These are phyloP conservation scores for Lophius americanus DNA, from an alignment of 2,797 vertebrate species.

Conservation along the genomic window DNA sequence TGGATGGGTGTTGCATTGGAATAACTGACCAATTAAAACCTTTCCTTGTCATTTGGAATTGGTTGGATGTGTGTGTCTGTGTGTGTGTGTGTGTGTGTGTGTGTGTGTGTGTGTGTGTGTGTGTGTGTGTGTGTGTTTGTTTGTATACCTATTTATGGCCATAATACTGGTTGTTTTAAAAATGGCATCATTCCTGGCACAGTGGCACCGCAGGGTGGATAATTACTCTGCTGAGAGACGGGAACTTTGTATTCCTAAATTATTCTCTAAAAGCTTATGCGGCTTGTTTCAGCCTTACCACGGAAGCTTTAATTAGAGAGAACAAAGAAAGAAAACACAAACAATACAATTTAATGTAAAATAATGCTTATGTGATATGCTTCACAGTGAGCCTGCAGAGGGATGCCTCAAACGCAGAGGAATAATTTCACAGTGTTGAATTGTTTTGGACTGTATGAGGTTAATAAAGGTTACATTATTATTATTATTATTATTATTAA, in stretches of 20 bases:
- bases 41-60: too few species aligned
- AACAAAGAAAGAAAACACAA: not conserved
- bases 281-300: not conserved
- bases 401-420: too few species aligned
- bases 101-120: not conserved
- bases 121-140: conserved; percentile 5
- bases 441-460: too few species aligned
- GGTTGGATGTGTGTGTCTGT: not conserved
- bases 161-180: conserved; percentile 29
- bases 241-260: conserved; percentile 20
- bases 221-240: conserved; percentile 39
- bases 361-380: not conserved
- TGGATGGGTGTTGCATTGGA: too few species aligned
- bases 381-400: too few species aligned
- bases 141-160: conserved; percentile 32
- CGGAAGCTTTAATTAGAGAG: conserved; percentile 7
- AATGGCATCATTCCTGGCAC: conserved; percentile 29
- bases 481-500: too few species aligned
- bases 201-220: conserved; percentile 23
- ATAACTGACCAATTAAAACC: too few species aligned
- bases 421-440: too few species aligned
- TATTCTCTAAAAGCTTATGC: not conserved
- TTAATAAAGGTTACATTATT: too few species aligned
- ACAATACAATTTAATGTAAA: too few species aligned
- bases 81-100: not conserved